Base-by-base conservation (phyloP, 2,888 invertebrate genomes). In the Drosophila melanosoma region DNA sequence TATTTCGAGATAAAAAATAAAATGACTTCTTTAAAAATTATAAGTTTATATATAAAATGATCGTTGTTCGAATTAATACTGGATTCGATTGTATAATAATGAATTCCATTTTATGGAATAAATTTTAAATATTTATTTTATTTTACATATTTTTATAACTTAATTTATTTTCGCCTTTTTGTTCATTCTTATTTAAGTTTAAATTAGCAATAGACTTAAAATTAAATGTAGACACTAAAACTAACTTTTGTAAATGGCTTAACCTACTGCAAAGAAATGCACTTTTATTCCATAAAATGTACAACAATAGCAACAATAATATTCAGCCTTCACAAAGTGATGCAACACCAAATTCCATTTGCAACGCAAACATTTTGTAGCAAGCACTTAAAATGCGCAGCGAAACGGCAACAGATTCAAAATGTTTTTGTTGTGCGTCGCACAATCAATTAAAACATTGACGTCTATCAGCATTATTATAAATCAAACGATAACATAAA, bases 401-500 rank as follows among this genome's bases (percentile, higher is more conserved):
- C 57, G 26, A 57, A 57, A 26, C 23, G 40, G 64, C 65, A 79
- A 51, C 32, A 33, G 45, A 56, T 56, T 48, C 35, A 26, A 5
- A 29, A 23, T 53, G 11, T 49, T 54, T 62, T 23, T 40, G 59
- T 52, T 35, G 15, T 42, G 33, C 38, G 10, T 6, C 45, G 67
- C 73, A 51, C 82, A 86, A 86, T 86, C 86, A 86, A 86, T 86
- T 86, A 87, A 82, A 76, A 77, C 70, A 87, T 87, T 81, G 88
- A 83, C 85, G 87, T 87, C 84, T 84, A 89, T 87, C 89, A 88
- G 87, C 87, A 88, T 84, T 87, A 87, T 89, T 87, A 87, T 87
- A 87, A 87, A 87, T 87, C 87, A 87, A 87, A 89, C 81, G 89
- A 87, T 87, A 87, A 84, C 87, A 88, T 89, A 81, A 89, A 87